Percentiles rank a stretch among this genome's conserved stretches.
Evolutionary conservation across 2,797 vertebrate genomes (phyloP).

Genomic region (Chelon labrosus): DNA sequence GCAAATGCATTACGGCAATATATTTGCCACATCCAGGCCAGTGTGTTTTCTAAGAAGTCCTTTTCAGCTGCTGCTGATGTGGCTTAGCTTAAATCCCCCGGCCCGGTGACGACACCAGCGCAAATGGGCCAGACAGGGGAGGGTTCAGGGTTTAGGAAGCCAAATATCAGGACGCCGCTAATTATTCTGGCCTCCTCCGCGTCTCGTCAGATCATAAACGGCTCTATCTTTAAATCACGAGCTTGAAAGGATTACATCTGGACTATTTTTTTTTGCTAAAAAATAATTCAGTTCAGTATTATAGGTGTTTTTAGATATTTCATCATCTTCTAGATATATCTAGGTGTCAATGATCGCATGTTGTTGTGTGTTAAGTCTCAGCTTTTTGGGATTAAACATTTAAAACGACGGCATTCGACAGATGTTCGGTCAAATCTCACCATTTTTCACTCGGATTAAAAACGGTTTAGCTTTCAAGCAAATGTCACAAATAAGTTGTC

Average conservation of each 20-base stretch:
- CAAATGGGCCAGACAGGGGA: conserved; percentile 56
- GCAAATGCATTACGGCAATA: conserved; percentile 55
- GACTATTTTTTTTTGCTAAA: too few species aligned
- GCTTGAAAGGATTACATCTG: background rate
- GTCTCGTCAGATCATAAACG: conserved; percentile 34
- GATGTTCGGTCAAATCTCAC: conserved; percentile 16
- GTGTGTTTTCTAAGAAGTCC: conserved; percentile 60
- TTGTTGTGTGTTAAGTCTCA: conserved; percentile 20
- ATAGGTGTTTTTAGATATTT: too few species aligned
- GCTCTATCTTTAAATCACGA: conserved; percentile 11
- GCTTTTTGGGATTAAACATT: conserved; percentile 41
- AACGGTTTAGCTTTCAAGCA: conserved; percentile 2
- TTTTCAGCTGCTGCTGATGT: conserved; percentile 68
- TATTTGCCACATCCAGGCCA: conserved; percentile 66
- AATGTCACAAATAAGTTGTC: background rate
- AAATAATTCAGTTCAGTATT: too few species aligned
- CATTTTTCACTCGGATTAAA: conserved; percentile 29
- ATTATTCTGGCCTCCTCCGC: conserved; percentile 39
- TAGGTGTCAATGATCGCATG: background rate
- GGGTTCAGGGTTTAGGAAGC: conserved; percentile 59
- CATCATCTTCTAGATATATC: background rate
- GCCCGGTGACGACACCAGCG: conserved; percentile 60
- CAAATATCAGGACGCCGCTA: conserved; percentile 41
- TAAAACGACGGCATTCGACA: conserved; percentile 13
- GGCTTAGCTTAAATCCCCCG: conserved; percentile 71